A percentile compares a stretch with the other conserved stretches of the same genome.
These are phyloP conservation scores for Eubasilissa splendida DNA, from an alignment of 2,888 invertebrate genomes.

Conservation along the genomic window DNA sequence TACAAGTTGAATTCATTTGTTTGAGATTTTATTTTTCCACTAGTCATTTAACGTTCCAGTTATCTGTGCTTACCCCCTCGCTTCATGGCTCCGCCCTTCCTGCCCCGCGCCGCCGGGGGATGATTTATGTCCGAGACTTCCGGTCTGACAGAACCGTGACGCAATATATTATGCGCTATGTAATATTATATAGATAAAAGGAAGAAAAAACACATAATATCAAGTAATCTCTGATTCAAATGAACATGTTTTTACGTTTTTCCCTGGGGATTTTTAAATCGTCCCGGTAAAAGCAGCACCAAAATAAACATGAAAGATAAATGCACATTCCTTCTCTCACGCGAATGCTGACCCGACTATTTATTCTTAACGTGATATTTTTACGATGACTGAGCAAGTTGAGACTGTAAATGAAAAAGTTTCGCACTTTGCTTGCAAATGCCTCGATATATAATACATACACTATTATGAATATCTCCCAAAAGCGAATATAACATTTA, in stretches of 20 bases:
- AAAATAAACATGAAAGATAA: slow-evolving; percentile 3
- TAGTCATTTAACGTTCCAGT: slow-evolving; percentile 37
- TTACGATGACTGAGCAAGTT: not conserved
- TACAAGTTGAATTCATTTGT: slow-evolving; percentile 29
- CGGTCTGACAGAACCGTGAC: slow-evolving; percentile 57
- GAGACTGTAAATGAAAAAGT: slow-evolving; percentile 5
- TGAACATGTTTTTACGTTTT: slow-evolving; percentile 33
- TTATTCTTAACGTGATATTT: too few relatives aligned
- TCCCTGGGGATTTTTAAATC: too few relatives aligned
- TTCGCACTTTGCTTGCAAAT: slow-evolving; percentile 8
- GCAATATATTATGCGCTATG: slow-evolving; percentile 57
- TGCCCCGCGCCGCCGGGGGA: slow-evolving; percentile 33
- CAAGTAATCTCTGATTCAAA: slow-evolving; percentile 38
- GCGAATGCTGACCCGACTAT: too few relatives aligned
- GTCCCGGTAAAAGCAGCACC: too few relatives aligned
- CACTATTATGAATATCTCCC: slow-evolving; percentile 1
- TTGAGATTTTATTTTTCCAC: slow-evolving; percentile 35
- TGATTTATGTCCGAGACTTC: slow-evolving; percentile 58
- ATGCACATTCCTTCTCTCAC: not conserved
- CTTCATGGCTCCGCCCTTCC: slow-evolving; percentile 41
- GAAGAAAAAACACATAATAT: slow-evolving; percentile 30
- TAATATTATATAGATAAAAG: slow-evolving; percentile 53
- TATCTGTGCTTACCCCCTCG: slow-evolving; percentile 38
- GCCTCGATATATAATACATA: not conserved
- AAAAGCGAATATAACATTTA: slow-evolving; percentile 13